Percentiles rank a stretch among this genome's conserved stretches.
Conservation (phyloP, 2,113 vertebrate genomes). For the Prionailurus viverrinus region DNA sequence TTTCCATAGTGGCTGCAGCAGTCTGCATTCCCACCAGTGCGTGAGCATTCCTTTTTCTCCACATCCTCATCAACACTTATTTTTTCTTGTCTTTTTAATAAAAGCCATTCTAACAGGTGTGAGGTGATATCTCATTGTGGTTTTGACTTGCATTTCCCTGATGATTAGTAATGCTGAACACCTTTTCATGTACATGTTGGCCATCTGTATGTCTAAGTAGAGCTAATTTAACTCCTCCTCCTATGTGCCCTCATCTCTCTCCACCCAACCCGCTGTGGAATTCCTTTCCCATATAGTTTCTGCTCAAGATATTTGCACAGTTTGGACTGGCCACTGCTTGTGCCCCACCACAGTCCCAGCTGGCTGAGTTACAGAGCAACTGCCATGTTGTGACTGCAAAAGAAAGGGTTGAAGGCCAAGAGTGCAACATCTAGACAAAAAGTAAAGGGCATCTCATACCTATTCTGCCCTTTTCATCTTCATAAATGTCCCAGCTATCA, state of each 20-base stretch:
- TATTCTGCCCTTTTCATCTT: neutral
- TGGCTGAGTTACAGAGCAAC: neutral
- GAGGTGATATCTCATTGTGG: neutral
- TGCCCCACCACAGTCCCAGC: neutral
- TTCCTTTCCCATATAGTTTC: neutral
- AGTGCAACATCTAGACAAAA: neutral
- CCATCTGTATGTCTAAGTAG: neutral
- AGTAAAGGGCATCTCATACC: neutral
- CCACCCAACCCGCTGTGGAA: neutral
- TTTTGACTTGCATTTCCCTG: neutral
- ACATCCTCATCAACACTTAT: neutral
- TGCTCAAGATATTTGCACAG: neutral
- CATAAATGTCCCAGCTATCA: fast-evolving
- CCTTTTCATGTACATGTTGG: neutral
- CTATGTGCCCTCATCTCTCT: neutral
- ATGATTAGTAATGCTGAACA: neutral
- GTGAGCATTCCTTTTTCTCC: neutral
- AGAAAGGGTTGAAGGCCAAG: neutral
- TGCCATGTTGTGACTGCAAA: neutral
- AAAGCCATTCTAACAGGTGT: neutral
- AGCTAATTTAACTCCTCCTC: neutral
- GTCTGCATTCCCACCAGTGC: neutral
- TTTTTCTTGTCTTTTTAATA: neutral
- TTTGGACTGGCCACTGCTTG: neutral
- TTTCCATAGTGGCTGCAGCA: neutral